phyloP scores from a whole-genome alignment of 1,140 invertebrate genomes.

The Scaptomyza hsui region DNA sequence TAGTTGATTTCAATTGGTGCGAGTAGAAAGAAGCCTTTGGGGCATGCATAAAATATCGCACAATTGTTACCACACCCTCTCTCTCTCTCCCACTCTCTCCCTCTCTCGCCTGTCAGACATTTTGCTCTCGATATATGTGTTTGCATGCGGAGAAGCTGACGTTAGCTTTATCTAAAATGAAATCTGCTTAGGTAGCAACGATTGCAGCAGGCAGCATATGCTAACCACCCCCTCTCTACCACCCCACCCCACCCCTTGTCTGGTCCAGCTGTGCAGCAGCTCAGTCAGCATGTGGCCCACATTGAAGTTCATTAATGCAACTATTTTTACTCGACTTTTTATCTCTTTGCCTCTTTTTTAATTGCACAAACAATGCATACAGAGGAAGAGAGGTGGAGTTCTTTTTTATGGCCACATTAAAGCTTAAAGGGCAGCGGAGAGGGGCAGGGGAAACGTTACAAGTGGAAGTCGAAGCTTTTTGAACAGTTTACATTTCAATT shows the following conservation, averaged over 20 bases:
- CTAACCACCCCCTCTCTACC: not conserved
- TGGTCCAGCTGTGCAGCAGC: slow-evolving; percentile 18
- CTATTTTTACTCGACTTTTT: slow-evolving; percentile 42
- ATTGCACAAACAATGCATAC: slow-evolving; percentile 61
- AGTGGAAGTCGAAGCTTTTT: slow-evolving; percentile 51
- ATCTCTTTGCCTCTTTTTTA: slow-evolving; percentile 50
- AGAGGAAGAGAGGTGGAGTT: not conserved
- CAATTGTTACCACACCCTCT: slow-evolving; percentile 6
- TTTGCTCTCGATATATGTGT: slow-evolving; percentile 35
- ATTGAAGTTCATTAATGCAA: slow-evolving; percentile 71
- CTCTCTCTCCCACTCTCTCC: too few species aligned
- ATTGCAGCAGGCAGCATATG: slow-evolving; percentile 2
- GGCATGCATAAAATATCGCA: slow-evolving; percentile 43
- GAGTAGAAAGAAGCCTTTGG: not conserved
- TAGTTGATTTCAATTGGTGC: slow-evolving; percentile 32
- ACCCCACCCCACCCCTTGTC: not conserved
- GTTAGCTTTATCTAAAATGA: slow-evolving; percentile 76
- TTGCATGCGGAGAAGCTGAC: slow-evolving; percentile 58
- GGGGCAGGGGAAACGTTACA: slow-evolving; percentile 25
- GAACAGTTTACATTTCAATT: slow-evolving; percentile 52
- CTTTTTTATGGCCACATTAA: slow-evolving; percentile 69
- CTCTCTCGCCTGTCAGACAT: slow-evolving; percentile 46
- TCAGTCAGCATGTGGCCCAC: slow-evolving; percentile 58
- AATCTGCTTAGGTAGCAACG: slow-evolving; percentile 72
- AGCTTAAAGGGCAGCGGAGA: slow-evolving; percentile 49